Conservation (phyloP, 2,888 invertebrate species). For the Lymantria monacha region DNA sequence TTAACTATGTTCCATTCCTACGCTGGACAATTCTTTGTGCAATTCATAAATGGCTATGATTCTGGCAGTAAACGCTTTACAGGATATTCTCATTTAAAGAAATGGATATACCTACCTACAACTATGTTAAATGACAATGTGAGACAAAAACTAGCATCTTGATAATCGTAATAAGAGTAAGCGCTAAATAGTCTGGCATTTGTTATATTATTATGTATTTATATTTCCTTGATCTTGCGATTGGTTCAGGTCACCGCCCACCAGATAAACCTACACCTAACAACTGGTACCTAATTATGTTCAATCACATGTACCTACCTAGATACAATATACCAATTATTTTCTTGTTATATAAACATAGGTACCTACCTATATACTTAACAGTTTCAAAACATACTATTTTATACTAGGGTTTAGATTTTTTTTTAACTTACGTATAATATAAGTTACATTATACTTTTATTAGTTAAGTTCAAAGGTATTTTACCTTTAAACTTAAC, state of each 20-base stretch:
- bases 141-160: background rate
- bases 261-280: conserved; percentile 43
- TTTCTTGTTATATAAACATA: conserved; percentile 28
- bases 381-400: background rate
- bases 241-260: conserved; percentile 41
- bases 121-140: conserved; percentile 8
- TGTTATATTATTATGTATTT: conserved; percentile 5
- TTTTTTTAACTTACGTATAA: background rate
- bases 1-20: too few relatives aligned
- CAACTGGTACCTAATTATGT: conserved; percentile 39
- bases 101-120: too few relatives aligned
- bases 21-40: too few relatives aligned
- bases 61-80: too few relatives aligned
- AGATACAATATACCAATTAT: conserved; percentile 32
- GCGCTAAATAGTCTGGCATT: background rate
- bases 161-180: background rate
- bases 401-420: background rate
- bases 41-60: too few relatives aligned
- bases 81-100: too few relatives aligned
- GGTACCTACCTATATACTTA: too few relatives aligned
- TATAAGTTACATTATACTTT: too few relatives aligned
- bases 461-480: too few relatives aligned
- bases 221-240: conserved; percentile 50
- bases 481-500: too few relatives aligned
- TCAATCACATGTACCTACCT: conserved; percentile 31